Evolutionary conservation across 2,113 vertebrate genomes (phyloP).

Genomic region (Rhinopomastus cyanomelas): DNA sequence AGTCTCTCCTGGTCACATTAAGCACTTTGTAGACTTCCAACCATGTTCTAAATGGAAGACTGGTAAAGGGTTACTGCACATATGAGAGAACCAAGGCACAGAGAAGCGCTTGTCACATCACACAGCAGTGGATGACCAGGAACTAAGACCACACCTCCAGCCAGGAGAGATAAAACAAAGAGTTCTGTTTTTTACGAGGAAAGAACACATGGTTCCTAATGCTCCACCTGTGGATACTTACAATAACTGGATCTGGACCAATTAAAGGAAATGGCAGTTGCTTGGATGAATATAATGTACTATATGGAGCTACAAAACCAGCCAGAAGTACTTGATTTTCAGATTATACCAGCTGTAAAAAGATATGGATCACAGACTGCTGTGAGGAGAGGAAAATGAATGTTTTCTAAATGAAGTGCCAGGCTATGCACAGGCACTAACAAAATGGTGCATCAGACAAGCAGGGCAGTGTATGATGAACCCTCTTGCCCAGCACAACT

Average conservation of each 20-base stretch:
- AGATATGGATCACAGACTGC: conserved; percentile 22
- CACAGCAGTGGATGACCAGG: not conserved
- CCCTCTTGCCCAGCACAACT: not conserved
- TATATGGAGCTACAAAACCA: not conserved
- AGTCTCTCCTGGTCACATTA: not conserved
- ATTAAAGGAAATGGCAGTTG: conserved; percentile 29
- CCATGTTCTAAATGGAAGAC: not conserved
- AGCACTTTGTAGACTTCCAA: not conserved
- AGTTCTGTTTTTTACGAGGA: not conserved
- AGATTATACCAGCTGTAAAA: conserved; percentile 44
- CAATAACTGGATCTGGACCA: conserved; percentile 47
- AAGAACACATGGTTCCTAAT: not conserved
- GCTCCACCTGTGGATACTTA: conserved; percentile 35
- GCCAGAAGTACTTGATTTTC: conserved; percentile 49
- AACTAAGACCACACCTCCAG: not conserved
- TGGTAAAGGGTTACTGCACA: not conserved
- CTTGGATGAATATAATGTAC: not conserved
- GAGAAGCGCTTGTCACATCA: not conserved
- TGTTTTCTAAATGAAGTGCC: conserved; percentile 23
- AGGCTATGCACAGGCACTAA: not conserved
- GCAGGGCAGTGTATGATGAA: not conserved
- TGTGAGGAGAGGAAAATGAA: not conserved
- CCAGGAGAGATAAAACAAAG: not conserved
- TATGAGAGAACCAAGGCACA: not conserved
- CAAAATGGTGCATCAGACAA: not conserved